Evolutionary conservation across 2,113 vertebrate genomes (phyloP).

Genomic region (Phylloscopus trochiloides): DNA sequence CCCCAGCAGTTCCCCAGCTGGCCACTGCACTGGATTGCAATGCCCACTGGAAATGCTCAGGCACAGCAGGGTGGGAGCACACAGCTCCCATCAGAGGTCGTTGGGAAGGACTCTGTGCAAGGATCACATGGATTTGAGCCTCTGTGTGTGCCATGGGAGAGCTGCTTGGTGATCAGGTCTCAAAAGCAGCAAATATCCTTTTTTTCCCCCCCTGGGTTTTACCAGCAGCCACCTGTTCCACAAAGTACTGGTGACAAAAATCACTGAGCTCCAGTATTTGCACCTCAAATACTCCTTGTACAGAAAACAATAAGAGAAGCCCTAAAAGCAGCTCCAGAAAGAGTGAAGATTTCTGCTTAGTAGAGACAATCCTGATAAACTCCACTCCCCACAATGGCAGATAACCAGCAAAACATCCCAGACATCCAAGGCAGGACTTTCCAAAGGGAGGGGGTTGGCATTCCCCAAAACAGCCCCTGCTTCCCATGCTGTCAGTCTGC

Average conservation of each 20-base stretch:
- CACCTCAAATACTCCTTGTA: rapidly evolving
- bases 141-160: neutral
- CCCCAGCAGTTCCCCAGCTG: neutral
- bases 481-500: neutral
- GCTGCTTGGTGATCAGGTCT: neutral
- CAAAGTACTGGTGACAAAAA: neutral
- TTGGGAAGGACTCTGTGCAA: neutral
- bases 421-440: neutral
- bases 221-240: neutral
- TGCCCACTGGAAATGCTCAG: rapidly evolving
- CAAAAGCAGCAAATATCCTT: neutral
- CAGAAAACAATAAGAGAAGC: neutral
- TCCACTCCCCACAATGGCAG: neutral
- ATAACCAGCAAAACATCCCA: neutral
- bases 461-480: neutral
- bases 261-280: neutral
- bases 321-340: neutral
- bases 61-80: neutral
- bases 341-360: neutral
- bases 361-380: neutral
- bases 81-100: neutral
- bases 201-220: neutral
- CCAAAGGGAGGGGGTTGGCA: neutral
- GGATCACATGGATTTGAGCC: neutral
- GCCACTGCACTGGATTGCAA: neutral